phyloP scores from a whole-genome alignment of 1,140 invertebrate species.

The Doryteuthis pealeii region DNA sequence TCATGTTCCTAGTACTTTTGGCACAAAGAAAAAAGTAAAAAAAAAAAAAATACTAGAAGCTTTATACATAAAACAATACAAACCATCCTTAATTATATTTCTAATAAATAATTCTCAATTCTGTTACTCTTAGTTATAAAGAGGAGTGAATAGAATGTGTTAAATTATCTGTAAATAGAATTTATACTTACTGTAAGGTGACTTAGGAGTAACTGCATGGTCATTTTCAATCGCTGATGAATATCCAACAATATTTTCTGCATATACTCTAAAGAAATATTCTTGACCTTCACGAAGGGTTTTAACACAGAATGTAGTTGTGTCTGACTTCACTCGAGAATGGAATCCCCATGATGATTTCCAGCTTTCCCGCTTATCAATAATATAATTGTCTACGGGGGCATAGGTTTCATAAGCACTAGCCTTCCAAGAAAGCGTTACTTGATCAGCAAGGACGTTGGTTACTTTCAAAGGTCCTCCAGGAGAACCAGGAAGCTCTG shows the following conservation, averaged over 20 bases:
- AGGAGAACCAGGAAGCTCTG: constrained; percentile 75
- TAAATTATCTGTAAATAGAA: too few species aligned
- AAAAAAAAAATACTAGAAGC: too few species aligned
- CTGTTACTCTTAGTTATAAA: too few species aligned
- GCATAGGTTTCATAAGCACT: constrained; percentile 69
- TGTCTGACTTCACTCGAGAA: constrained; percentile 29
- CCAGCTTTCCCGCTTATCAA: constrained; percentile 53
- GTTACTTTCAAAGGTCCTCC: constrained; percentile 81
- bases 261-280: constrained; percentile 89
- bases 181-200: constrained; percentile 23
- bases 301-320: constrained; percentile 65
- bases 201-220: constrained; percentile 55
- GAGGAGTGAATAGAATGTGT: too few species aligned
- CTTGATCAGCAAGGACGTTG: constrained; percentile 63
- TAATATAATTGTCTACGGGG: constrained; percentile 46
- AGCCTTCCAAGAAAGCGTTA: constrained; percentile 84
- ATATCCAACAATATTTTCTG: constrained; percentile 90
- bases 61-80: too few species aligned
- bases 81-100: too few species aligned
- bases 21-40: too few species aligned
- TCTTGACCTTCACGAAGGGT: constrained; percentile 90
- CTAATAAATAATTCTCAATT: too few species aligned
- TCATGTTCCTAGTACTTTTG: too few species aligned
- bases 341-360: constrained; percentile 36
- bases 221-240: constrained; percentile 81